phyloP scores from a whole-genome alignment of 2,888 invertebrate species.

The Drosophila setosimentum region DNA sequence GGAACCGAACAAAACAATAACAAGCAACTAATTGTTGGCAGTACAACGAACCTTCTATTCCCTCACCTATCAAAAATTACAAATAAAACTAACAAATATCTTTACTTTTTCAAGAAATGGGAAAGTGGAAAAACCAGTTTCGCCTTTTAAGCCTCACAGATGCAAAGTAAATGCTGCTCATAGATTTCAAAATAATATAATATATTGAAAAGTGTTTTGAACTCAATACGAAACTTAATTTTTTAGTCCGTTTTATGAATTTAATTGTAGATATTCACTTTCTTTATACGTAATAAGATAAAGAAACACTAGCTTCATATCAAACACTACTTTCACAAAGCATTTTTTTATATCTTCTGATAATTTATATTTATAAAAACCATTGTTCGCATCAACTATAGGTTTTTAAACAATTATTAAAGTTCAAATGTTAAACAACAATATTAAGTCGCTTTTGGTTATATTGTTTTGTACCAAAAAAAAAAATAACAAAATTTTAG shows the following conservation, averaged over 20 bases:
- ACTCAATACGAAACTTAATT: neutral
- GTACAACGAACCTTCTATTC: slow-evolving; percentile 26
- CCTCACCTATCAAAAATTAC: slow-evolving; percentile 18
- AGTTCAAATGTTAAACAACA: neutral
- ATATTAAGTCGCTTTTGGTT: neutral
- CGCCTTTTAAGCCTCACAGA: neutral
- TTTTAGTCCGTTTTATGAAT: neutral
- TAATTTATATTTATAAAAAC: neutral
- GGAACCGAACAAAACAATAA: slow-evolving; percentile 29
- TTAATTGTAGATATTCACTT: neutral
- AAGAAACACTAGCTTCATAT: neutral
- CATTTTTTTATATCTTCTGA: neutral
- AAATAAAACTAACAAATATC: neutral
- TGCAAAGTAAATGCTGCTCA: neutral
- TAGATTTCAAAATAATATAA: neutral
- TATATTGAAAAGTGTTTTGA: neutral
- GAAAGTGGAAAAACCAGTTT: neutral
- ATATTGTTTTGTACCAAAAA: neutral
- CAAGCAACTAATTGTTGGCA: neutral
- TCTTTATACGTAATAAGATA: neutral
- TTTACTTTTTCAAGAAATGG: neutral
- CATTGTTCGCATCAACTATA: neutral
- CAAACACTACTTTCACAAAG: neutral
- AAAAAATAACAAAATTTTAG: neutral
- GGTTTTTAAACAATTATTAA: neutral